Percentiles rank a stretch among this genome's conserved stretches.
phyloP scores from a whole-genome alignment of 1,140 invertebrate species.

The Calosoma granatense region DNA sequence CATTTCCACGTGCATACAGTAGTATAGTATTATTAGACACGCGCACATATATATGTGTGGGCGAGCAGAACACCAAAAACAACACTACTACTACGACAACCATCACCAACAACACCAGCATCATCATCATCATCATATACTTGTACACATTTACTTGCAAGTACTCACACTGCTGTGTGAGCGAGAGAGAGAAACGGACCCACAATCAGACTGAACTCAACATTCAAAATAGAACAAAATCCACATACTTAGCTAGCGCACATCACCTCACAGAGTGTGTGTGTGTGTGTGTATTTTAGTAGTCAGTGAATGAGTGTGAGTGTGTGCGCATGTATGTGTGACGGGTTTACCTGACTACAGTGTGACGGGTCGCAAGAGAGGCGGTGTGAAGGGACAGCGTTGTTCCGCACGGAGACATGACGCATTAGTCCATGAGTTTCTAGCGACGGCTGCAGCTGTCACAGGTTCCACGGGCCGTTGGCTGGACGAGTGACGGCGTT shows the following conservation, averaged over 20 bases:
- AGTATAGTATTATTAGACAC: too few species aligned
- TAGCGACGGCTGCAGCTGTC: neutral
- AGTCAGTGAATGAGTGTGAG: too few species aligned
- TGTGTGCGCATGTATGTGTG: too few species aligned
- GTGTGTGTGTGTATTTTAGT: too few species aligned
- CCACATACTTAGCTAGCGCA: neutral
- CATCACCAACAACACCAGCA: too few species aligned
- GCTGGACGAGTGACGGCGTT: neutral
- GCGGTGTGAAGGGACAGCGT: neutral
- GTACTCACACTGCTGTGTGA: neutral
- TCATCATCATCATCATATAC: too few species aligned
- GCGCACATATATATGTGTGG: too few species aligned
- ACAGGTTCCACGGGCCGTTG: neutral
- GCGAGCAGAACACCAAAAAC: neutral
- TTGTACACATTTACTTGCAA: too few species aligned
- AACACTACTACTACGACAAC: too few species aligned
- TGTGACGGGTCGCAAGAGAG: neutral
- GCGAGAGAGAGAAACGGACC: neutral
- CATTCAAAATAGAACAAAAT: neutral
- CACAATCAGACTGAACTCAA: too few species aligned
- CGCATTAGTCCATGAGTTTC: neutral
- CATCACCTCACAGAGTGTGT: too few species aligned
- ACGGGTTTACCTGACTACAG: neutral
- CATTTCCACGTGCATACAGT: conserved; percentile 4
- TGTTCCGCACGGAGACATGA: neutral